These are phyloP conservation scores for Tenthredo mesomela DNA, from an alignment of 2,888 invertebrate species.

Conservation along the genomic window DNA sequence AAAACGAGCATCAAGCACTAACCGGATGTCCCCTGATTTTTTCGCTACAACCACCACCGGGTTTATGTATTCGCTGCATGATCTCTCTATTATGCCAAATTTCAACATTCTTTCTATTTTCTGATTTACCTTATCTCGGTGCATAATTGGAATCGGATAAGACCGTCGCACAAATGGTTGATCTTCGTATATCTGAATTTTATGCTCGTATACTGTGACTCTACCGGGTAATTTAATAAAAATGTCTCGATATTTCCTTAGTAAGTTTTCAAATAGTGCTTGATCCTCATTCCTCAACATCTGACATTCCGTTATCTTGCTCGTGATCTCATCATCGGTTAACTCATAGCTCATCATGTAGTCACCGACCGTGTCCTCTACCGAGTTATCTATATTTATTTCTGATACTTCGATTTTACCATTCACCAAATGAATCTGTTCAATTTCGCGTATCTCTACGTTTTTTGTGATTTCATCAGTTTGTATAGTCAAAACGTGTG, in stretches of 20 bases:
- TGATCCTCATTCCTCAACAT: not conserved
- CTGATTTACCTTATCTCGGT: not conserved
- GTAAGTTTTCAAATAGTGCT: not conserved
- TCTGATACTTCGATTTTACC: too few relatives aligned
- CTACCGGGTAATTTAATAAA: not conserved
- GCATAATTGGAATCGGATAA: not conserved
- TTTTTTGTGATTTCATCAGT: not conserved
- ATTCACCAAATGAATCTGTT: too few relatives aligned
- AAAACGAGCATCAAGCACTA: constrained; percentile 47
- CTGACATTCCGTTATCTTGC: not conserved
- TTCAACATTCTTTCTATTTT: constrained; percentile 5
- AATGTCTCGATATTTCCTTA: not conserved
- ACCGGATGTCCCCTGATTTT: constrained; percentile 28
- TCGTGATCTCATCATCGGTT: constrained; percentile 11
- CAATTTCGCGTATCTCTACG: not conserved
- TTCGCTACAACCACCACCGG: not conserved
- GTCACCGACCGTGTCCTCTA: not conserved
- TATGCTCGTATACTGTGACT: not conserved
- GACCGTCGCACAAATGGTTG: not conserved
- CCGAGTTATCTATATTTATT: not conserved
- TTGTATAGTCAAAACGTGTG: not conserved
- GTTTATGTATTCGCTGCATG: constrained; percentile 13
- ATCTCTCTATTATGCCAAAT: not conserved
- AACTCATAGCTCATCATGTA: not conserved
- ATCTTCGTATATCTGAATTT: not conserved